phyloP scores from a whole-genome alignment of 2,797 vertebrate species.

The Spizella passerina region DNA sequence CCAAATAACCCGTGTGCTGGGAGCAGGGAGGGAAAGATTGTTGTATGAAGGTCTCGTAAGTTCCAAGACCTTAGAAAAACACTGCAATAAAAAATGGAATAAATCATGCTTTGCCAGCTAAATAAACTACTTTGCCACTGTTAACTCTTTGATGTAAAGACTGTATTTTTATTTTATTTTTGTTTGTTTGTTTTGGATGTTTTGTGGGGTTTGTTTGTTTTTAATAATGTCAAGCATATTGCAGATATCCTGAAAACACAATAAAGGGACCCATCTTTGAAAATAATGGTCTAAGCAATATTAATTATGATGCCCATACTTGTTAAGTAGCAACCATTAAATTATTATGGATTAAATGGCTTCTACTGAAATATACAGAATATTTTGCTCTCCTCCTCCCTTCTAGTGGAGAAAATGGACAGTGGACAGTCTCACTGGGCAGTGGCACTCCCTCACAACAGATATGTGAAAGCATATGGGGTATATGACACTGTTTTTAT shows the following conservation, averaged over 20 bases:
- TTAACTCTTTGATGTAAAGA: neutral
- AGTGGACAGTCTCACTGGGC: neutral
- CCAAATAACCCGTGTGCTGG: neutral
- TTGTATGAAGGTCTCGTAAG: rapidly evolving
- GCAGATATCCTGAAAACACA: neutral
- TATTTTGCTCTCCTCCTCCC: neutral
- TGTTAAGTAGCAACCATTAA: neutral
- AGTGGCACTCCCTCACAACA: neutral
- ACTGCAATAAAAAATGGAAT: neutral
- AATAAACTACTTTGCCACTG: neutral
- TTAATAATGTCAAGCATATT: neutral
- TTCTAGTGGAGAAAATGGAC: neutral
- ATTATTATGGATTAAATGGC: neutral
- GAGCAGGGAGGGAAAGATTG: neutral
- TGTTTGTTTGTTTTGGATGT: neutral
- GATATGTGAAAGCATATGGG: neutral
- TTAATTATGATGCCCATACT: neutral
- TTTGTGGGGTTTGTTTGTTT: neutral
- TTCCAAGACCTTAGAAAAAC: neutral
- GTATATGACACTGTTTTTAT: neutral
- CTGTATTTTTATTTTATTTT: neutral
- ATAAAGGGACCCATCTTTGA: neutral
- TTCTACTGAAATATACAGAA: neutral
- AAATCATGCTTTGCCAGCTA: neutral
- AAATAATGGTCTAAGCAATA: neutral